phyloP scores from a whole-genome alignment of 1,140 invertebrate genomes.

The Drosophila pachea region DNA sequence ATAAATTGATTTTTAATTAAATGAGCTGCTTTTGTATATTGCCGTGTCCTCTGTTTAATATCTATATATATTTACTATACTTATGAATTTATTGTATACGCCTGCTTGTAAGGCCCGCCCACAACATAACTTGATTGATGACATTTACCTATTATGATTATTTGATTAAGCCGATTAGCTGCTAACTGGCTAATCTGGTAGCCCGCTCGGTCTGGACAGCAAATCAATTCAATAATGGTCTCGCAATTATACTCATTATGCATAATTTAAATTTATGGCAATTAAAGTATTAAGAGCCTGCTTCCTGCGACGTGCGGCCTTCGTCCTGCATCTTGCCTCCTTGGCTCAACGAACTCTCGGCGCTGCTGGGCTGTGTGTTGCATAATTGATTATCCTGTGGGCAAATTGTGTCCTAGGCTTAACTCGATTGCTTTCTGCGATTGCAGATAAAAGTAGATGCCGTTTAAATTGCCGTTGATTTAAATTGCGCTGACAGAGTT shows the following conservation, averaged over 20 bases:
- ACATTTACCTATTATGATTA: conserved; percentile 47
- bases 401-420: conserved; percentile 40
- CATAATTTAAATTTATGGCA: conserved; percentile 11
- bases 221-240: conserved; percentile 55
- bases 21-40: background rate
- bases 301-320: background rate
- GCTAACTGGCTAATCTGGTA: conserved; percentile 15
- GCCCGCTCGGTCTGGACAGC: conserved; percentile 7
- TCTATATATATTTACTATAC: background rate
- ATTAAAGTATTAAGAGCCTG: conserved; percentile 35
- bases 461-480: conserved; percentile 58
- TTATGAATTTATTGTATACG: background rate
- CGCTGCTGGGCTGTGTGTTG: conserved; percentile 30
- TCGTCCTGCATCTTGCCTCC: background rate
- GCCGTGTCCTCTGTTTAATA: background rate
- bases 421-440: conserved; percentile 4
- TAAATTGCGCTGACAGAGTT: conserved; percentile 33
- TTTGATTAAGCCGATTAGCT: conserved; percentile 60
- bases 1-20: conserved; percentile 20
- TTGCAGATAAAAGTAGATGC: conserved; percentile 24
- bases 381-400: conserved; percentile 71
- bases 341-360: background rate
- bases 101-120: background rate
- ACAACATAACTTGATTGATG: conserved; percentile 46
- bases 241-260: conserved; percentile 42